Evolutionary conservation across 1,140 invertebrate genomes (phyloP).

Genomic region (Palaemon carinicauda): DNA sequence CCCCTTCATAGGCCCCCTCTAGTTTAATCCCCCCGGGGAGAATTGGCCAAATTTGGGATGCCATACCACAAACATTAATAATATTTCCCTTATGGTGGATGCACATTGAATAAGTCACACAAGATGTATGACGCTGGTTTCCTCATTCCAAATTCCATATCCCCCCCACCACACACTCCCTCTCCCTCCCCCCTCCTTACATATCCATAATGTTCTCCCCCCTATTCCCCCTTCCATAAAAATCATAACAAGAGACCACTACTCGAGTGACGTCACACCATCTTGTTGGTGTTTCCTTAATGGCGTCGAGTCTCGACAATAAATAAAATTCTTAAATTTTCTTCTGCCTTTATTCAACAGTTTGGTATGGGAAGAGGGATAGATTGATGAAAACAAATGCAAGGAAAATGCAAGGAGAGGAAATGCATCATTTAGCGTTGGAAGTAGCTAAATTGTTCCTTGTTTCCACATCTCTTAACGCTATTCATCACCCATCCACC

Average conservation of each 20-base stretch:
- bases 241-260: background rate
- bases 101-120: slow-evolving; percentile 20
- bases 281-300: too few relatives aligned
- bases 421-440: too few relatives aligned
- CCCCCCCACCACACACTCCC: background rate
- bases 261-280: background rate
- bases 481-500: too few relatives aligned
- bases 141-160: background rate
- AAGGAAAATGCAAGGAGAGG: too few relatives aligned
- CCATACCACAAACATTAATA: slow-evolving; percentile 30
- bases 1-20: background rate
- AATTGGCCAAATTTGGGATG: slow-evolving; percentile 22
- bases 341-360: too few relatives aligned
- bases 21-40: background rate
- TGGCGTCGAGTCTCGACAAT: too few relatives aligned
- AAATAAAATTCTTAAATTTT: too few relatives aligned
- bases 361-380: too few relatives aligned
- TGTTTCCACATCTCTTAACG: too few relatives aligned
- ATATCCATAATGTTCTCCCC: background rate
- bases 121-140: slow-evolving; percentile 2
- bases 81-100: background rate
- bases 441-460: too few relatives aligned
- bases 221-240: background rate
- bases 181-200: too few relatives aligned
- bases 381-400: too few relatives aligned